Base-by-base conservation (phyloP, 2,113 vertebrate genomes). In the Dolichotis patagonum region DNA sequence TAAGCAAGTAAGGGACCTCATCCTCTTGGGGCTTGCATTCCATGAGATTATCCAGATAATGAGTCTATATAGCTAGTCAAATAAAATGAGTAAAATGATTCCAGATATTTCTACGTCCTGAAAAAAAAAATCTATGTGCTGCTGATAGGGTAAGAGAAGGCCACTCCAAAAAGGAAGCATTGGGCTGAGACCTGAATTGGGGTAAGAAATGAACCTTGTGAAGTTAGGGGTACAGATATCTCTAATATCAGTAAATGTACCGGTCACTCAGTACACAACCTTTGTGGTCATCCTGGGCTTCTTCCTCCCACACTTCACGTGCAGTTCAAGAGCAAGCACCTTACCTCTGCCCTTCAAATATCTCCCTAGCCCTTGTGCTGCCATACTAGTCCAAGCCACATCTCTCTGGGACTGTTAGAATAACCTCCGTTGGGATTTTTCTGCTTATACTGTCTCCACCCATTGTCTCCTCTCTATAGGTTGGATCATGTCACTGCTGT, bases 21-120 rank as follows among this genome's bases (percentile, higher is more conserved):
- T 46, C 54, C 41, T 0, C 0, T 13, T 26, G 20, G 63, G 19
- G 1, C 0, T 11, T 78, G 56, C 9, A 6, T 67, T 52, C 35
- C 65, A 63, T 11, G 9, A 8, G 28, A 17, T 38, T 3, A 56
- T 46, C 24, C 63, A 87, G 60, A 91, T 80, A 52, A 77, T 71
- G 13, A 24, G 41, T 83, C 12, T 10, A 63, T 71, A 63, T 19
- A 75, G 26, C 65, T 49, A 46, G 54, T 93, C 77, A 41, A 81
- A 52, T 80, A 49, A 90, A 95, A 85, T 20, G 19, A 60, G 5
- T 67, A 86, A 86, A 35, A 46, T 43, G 22, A 69, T 63, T 92
- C 84, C 56, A 63, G 41, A 35, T 90, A 67, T 46, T 62, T 69
- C 4, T 83, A 80, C 75, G 32, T 83, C 28, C 43, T 69, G 30